Conservation (phyloP, 2,888 invertebrate species). For the Alitta virens region DNA sequence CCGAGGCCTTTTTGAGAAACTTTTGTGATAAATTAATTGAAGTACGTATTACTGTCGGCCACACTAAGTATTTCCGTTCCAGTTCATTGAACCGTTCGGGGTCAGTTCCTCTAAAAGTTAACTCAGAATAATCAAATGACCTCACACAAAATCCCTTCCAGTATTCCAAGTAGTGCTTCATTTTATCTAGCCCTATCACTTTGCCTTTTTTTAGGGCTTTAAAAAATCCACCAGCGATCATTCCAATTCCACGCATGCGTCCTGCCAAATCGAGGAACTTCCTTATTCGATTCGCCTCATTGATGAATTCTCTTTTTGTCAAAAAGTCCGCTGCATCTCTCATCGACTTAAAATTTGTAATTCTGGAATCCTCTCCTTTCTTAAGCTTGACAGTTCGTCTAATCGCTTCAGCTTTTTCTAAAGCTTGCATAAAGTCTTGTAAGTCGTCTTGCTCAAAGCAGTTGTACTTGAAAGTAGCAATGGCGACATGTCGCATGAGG, state of each 20-base stretch:
- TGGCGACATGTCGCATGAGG: constrained; percentile 28
- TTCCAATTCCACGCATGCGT: constrained; percentile 25
- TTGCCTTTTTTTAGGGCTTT: constrained; percentile 31
- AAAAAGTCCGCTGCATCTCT: constrained; percentile 24
- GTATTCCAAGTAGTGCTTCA: constrained; percentile 28
- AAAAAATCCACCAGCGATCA: constrained; percentile 29
- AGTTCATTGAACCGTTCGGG: constrained; percentile 19
- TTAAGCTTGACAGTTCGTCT: constrained; percentile 24
- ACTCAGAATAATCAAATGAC: constrained; percentile 25
- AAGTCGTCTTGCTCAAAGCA: constrained; percentile 28
- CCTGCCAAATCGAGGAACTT: constrained; percentile 26
- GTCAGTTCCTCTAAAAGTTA: constrained; percentile 24
- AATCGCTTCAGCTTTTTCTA: constrained; percentile 27
- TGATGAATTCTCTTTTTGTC: constrained; percentile 6
- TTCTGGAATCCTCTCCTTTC: constrained; percentile 25
- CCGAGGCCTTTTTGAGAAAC: constrained; percentile 27
- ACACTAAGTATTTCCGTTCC: constrained; percentile 26
- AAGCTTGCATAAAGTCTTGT: constrained; percentile 21
- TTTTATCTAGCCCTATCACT: constrained; percentile 24
- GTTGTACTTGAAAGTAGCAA: constrained; percentile 30
- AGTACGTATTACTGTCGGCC: constrained; percentile 26
- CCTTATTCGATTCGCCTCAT: constrained; percentile 21
- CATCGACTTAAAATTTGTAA: constrained; percentile 25
- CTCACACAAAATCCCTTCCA: constrained; percentile 31
- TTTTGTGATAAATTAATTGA: constrained; percentile 25